Conservation (phyloP, 1,140 invertebrate genomes). For the Eriosoma lanigerum region DNA sequence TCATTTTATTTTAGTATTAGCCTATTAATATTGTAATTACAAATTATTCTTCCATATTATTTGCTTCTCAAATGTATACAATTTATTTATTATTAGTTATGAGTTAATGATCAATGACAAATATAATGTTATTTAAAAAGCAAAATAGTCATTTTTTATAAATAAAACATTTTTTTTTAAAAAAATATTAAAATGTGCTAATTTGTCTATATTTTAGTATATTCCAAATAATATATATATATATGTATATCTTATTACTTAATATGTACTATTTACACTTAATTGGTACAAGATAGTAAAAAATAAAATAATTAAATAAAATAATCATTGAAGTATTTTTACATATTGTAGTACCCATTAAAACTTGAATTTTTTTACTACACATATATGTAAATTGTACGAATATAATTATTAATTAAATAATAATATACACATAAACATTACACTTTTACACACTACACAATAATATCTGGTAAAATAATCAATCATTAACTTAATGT, state of each 20-base stretch:
- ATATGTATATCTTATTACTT: conserved; percentile 16
- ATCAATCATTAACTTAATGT: conserved; percentile 6
- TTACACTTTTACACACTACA: not conserved
- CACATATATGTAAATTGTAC: not conserved
- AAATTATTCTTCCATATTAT: conserved; percentile 4
- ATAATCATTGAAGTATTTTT: conserved; percentile 21
- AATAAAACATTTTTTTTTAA: too few relatives aligned
- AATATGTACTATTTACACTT: conserved; percentile 28
- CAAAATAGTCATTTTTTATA: not conserved
- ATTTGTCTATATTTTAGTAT: conserved; percentile 43
- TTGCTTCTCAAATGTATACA: not conserved
- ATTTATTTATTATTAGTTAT: not conserved
- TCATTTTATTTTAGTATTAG: not conserved
- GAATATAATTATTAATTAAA: conserved; percentile 26
- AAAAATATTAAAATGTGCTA: conserved; percentile 40
- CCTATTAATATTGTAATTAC: too few relatives aligned
- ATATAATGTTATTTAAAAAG: not conserved
- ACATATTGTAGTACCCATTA: conserved; percentile 44
- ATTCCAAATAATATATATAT: conserved; percentile 23
- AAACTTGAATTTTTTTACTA: conserved; percentile 38
- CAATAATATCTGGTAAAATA: not conserved
- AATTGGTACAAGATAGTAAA: conserved; percentile 36
- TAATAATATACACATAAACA: conserved; percentile 23
- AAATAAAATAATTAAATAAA: conserved; percentile 18
- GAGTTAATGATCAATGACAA: not conserved